These are phyloP conservation scores for Paracanthobrama guichenoti DNA, from an alignment of 2,113 vertebrate genomes.

Conservation along the genomic window DNA sequence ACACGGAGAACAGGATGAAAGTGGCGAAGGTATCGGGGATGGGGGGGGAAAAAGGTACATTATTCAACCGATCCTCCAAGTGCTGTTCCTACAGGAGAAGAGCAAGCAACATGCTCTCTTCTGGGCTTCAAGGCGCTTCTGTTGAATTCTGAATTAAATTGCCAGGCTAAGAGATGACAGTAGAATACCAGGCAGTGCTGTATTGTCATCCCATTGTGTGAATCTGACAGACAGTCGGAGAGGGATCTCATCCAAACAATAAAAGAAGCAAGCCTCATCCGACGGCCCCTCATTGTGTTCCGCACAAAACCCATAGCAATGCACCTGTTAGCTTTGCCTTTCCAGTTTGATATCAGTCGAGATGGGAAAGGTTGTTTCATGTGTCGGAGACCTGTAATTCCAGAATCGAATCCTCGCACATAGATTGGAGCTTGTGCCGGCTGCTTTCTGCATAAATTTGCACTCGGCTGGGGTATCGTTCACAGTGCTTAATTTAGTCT, in stretches of 20 bases:
- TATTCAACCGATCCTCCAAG: constrained; percentile 29
- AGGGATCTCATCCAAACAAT: constrained; percentile 50
- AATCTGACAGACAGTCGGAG: constrained; percentile 52
- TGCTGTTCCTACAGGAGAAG: constrained; percentile 7
- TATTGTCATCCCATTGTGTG: constrained; percentile 55
- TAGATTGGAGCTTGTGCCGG: constrained; percentile 49
- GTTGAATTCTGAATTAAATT: constrained; percentile 40
- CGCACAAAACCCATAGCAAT: constrained; percentile 42
- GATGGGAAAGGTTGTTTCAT: constrained; percentile 49
- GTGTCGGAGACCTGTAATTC: constrained; percentile 52
- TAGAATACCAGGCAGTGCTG: constrained; percentile 44
- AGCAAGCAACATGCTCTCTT: constrained; percentile 12
- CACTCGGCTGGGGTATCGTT: constrained; percentile 70
- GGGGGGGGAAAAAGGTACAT: background rate
- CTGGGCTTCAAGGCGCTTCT: background rate
- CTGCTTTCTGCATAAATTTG: constrained; percentile 70
- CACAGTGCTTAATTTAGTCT: constrained; percentile 71
- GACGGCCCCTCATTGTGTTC: constrained; percentile 47
- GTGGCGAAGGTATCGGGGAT: background rate
- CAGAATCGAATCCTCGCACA: constrained; percentile 31
- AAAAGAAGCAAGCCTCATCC: constrained; percentile 45
- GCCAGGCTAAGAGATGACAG: constrained; percentile 50
- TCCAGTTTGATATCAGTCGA: constrained; percentile 49
- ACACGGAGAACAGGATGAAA: background rate
- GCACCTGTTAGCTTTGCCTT: constrained; percentile 49